Evolutionary conservation across 1,140 invertebrate species (phyloP), one percentile per base, ranked within the genome.

Genomic region (Lordiphosa stackelbergi): DNA sequence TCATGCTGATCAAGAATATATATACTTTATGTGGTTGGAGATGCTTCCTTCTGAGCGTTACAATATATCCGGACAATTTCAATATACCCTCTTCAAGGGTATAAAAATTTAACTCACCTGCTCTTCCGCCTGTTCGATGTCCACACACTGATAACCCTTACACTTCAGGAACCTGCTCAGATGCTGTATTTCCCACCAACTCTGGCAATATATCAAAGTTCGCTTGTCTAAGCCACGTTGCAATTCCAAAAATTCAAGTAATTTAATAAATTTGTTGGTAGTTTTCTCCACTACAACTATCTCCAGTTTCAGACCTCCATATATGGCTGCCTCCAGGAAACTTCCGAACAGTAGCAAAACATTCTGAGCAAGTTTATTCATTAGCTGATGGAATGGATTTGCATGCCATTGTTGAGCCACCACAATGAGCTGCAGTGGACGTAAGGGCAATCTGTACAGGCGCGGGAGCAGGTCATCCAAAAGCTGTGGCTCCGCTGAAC

Each of bases 311-410:
- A 81, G 16, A 6, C 41, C 9, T 0, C 77, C 75, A 34, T 81
- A 81, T 5, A 81, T 49, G 8, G 75, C 71, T 0, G 75, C 77
- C 24, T 72, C 57, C 0, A 81, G 53, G 16, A 62, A 75, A 35
- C 83, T 46, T 0, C 63, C 64, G 19, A 83, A 69, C 1, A 81
- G 55, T 11, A 70, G 11, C 4, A 81, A 10, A 5, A 63, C 63
- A 6, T 65, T 48, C 0, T 1, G 5, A 2, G 38, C 11, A 3
- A 52, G 24, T 2, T 19, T 31, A 12, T 46, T 58, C 1, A 64
- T n/a, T 1, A 72, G 19, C 0, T 61, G 48, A 6, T 31, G 9
- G 2, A 65, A 83, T 4, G 11, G 11, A 0, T 40, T 46, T 0
- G 31, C 12, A 43, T 65, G 56, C 75, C 75, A 81, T n/a, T 62